A percentile compares a stretch with the other conserved stretches of the same genome.
Conservation (phyloP, 2,113 vertebrate species). For the Boleophthalmus pectinirostris region DNA sequence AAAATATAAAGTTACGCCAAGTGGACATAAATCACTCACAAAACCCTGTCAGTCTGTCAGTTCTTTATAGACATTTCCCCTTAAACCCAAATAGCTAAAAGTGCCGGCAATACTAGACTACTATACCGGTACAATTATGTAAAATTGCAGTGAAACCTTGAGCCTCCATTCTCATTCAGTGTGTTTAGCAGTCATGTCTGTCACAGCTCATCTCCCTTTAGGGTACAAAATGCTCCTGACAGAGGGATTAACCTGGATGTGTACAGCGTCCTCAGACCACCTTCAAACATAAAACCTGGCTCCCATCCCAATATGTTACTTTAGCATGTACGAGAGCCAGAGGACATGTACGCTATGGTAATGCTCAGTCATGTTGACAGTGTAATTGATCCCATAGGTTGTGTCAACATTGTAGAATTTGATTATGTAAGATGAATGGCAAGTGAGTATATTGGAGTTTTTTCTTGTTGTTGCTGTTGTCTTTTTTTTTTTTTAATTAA, state of each 20-base stretch:
- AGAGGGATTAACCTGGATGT: slow-evolving; percentile 15
- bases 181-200: background rate
- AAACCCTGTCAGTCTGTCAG: background rate
- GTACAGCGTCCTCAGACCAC: background rate
- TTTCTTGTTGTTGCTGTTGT: too few relatives aligned
- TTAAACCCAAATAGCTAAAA: background rate
- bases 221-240: slow-evolving; percentile 3
- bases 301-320: background rate
- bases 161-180: slow-evolving; percentile 2
- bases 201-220: slow-evolving; percentile 11
- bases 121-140: background rate
- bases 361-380: background rate
- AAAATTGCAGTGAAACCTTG: slow-evolving; percentile 7
- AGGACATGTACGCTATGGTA: background rate
- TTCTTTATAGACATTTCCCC: background rate
- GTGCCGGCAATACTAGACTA: background rate
- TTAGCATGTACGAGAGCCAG: background rate
- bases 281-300: slow-evolving; percentile 5
- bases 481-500: too few relatives aligned
- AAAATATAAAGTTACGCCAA: background rate
- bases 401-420: background rate
- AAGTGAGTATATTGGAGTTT: too few relatives aligned
- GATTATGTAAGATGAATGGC: too few relatives aligned
- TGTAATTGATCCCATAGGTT: background rate
- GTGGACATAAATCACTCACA: background rate